A percentile compares a stretch with the other conserved stretches of the same genome.
These are phyloP conservation scores for Drosophila bunnanda DNA, from an alignment of 2,888 invertebrate species.

Conservation along the genomic window DNA sequence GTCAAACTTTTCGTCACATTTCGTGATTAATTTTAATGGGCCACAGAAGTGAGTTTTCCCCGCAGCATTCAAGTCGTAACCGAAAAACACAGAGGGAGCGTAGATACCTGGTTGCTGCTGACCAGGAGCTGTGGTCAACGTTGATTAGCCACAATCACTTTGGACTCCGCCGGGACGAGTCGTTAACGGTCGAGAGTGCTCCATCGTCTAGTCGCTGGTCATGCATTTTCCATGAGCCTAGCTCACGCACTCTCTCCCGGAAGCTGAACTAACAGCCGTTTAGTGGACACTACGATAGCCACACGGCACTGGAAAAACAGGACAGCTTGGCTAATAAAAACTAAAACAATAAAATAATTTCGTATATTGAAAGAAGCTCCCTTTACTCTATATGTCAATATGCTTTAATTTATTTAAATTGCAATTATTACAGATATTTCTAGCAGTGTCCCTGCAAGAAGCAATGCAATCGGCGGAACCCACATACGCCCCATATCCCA, in stretches of 20 bases:
- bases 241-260: constrained; percentile 37
- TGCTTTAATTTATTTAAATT: no score
- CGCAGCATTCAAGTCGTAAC: constrained; percentile 5
- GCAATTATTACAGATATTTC: fast-evolving
- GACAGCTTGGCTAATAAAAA: not conserved
- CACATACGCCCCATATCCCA: constrained; percentile 5
- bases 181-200: constrained; percentile 66
- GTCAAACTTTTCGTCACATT: constrained; percentile 71
- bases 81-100: not conserved
- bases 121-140: constrained; percentile 43
- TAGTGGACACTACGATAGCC: constrained; percentile 58
- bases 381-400: no score
- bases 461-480: constrained; percentile 61
- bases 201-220: constrained; percentile 57
- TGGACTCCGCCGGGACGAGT: constrained; percentile 67
- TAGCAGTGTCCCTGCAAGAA: constrained; percentile 38
- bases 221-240: constrained; percentile 75
- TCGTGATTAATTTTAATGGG: constrained; percentile 75
- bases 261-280: constrained; percentile 71
- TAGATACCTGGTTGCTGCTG: constrained; percentile 24
- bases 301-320: constrained; percentile 29
- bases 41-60: constrained; percentile 53
- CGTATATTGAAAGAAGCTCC: no score
- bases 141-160: constrained; percentile 74
- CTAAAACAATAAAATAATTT: not conserved